Evolutionary conservation across 2,113 vertebrate genomes (phyloP).

Genomic region (Corythoichthys intestinalis): DNA sequence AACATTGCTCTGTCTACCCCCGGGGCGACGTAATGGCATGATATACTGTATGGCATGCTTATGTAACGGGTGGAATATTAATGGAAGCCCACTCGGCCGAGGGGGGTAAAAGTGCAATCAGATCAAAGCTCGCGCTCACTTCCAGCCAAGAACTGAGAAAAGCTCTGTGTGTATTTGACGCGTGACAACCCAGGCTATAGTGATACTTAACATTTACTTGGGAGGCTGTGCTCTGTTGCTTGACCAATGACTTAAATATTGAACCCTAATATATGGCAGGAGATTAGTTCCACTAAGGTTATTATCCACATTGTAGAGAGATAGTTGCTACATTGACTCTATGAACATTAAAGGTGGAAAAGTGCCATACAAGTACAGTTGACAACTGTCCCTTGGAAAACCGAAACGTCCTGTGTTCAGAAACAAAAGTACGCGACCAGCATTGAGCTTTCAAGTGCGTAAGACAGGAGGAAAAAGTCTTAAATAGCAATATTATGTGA

Average conservation of each 20-base stretch:
- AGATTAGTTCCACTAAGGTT: too few relatives aligned
- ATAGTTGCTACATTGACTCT: too few relatives aligned
- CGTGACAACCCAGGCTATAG: slow-evolving; percentile 2
- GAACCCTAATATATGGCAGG: too few relatives aligned
- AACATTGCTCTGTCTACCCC: slow-evolving; percentile 26
- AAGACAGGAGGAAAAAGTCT: too few relatives aligned
- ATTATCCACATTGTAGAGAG: too few relatives aligned
- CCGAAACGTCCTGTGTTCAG: too few relatives aligned
- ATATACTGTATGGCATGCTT: slow-evolving; percentile 48
- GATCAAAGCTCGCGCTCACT: slow-evolving; percentile 37
- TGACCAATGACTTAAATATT: background rate
- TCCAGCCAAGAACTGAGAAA: slow-evolving; percentile 7
- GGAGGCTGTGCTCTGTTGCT: background rate
- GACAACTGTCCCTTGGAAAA: too few relatives aligned
- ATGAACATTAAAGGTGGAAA: too few relatives aligned
- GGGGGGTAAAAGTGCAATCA: slow-evolving; percentile 35
- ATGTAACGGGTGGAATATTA: slow-evolving; percentile 64
- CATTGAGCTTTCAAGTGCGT: too few relatives aligned
- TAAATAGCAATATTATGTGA: too few relatives aligned
- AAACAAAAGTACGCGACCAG: too few relatives aligned
- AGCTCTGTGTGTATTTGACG: slow-evolving; percentile 1
- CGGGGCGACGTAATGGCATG: slow-evolving; percentile 40
- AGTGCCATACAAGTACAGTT: too few relatives aligned
- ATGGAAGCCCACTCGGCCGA: slow-evolving; percentile 46
- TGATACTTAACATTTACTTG: slow-evolving; percentile 3